These are phyloP conservation scores for Halcyon chelicuti DNA, from an alignment of 2,797 vertebrate species.

Conservation along the genomic window DNA sequence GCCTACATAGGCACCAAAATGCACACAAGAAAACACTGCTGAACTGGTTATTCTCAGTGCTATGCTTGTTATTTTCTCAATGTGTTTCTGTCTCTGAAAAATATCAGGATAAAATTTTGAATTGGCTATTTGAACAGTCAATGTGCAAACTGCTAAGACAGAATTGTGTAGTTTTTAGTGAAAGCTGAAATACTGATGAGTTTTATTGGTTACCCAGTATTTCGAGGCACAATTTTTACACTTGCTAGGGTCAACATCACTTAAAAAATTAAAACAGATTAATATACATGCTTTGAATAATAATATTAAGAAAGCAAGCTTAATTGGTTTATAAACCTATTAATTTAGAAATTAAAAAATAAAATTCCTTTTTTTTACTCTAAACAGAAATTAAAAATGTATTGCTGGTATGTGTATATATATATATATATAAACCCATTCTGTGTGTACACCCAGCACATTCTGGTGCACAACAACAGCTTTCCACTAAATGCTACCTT, in stretches of 20 bases:
- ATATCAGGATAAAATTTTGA: slow-evolving; percentile 38
- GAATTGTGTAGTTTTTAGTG: background rate
- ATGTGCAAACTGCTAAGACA: background rate
- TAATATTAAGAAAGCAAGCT: background rate
- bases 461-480: background rate
- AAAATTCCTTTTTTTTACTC: background rate
- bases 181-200: slow-evolving; percentile 13
- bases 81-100: background rate
- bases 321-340: background rate
- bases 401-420: background rate
- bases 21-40: background rate
- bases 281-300: background rate
- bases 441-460: background rate
- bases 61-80: slow-evolving; percentile 23
- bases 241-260: background rate
- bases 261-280: background rate
- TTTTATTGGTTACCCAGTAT: slow-evolving; percentile 1
- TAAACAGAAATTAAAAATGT: background rate
- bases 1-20: slow-evolving; percentile 26
- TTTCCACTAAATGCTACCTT: background rate
- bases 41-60: slow-evolving; percentile 14
- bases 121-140: slow-evolving; percentile 9
- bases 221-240: background rate
- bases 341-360: background rate
- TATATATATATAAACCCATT: background rate